These are phyloP conservation scores for Tineola bisselliella DNA, from an alignment of 2,888 invertebrate genomes.

Conservation along the genomic window DNA sequence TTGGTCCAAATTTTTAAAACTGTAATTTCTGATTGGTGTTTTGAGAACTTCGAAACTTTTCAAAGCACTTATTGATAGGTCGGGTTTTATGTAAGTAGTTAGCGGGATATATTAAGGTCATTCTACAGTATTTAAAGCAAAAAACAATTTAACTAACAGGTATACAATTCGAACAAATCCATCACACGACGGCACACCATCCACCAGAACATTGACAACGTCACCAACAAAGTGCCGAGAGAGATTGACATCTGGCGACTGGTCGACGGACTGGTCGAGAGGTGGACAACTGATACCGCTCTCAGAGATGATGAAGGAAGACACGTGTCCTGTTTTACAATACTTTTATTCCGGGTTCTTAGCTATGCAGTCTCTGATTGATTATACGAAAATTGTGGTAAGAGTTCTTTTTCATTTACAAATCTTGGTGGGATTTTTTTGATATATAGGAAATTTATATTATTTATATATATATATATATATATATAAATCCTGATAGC, in stretches of 20 bases:
- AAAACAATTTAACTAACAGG: slow-evolving; percentile 42
- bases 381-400: slow-evolving; percentile 78
- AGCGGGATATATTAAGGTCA: too few relatives aligned
- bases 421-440: too few relatives aligned
- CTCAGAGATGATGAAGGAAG: slow-evolving; percentile 73
- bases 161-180: slow-evolving; percentile 81
- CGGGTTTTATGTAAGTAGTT: too few relatives aligned
- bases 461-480: too few relatives aligned
- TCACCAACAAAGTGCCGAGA: slow-evolving; percentile 77
- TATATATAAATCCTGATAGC: too few relatives aligned
- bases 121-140: too few relatives aligned
- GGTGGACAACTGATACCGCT: slow-evolving; percentile 53
- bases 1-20: too few relatives aligned
- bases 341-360: slow-evolving; percentile 82
- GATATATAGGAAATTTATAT: too few relatives aligned
- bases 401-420: too few relatives aligned
- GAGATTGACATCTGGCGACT: slow-evolving; percentile 59
- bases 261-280: slow-evolving; percentile 70
- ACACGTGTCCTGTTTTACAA: slow-evolving; percentile 77
- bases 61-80: too few relatives aligned
- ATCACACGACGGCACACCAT: slow-evolving; percentile 71
- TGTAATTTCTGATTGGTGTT: too few relatives aligned
- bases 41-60: too few relatives aligned
- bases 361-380: slow-evolving; percentile 75
- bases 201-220: slow-evolving; percentile 71